Percentiles rank a stretch among this genome's conserved stretches.
Conservation (phyloP, 2,888 invertebrate species). For the Watsonalla binaria region DNA sequence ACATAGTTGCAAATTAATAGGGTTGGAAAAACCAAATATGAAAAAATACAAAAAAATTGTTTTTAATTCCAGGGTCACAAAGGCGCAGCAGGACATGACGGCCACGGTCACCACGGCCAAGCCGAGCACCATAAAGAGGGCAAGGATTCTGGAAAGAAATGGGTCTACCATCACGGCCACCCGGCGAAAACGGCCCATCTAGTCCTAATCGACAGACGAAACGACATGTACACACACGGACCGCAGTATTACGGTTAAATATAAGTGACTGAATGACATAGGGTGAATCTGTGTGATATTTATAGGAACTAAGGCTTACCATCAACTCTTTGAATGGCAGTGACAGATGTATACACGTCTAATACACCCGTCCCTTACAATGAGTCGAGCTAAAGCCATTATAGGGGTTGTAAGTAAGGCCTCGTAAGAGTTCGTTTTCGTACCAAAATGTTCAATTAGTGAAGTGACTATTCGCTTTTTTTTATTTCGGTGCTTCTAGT, state of each 20-base stretch:
- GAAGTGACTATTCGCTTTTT: no score
- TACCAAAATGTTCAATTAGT: no score
- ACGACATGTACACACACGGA: conserved; percentile 43
- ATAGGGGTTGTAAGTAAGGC: no score
- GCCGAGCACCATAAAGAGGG: conserved; percentile 67
- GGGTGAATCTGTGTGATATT: neutral
- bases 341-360: no score
- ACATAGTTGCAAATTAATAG: no score
- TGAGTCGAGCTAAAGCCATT: no score
- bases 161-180: conserved; percentile 75
- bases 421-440: no score
- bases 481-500: no score
- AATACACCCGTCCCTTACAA: no score
- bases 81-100: conserved; percentile 74
- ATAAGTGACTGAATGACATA: neutral
- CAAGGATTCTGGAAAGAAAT: conserved; percentile 74
- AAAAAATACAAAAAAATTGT: neutral
- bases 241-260: conserved; percentile 50
- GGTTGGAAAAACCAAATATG: no score
- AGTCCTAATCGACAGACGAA: conserved; percentile 50
- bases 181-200: conserved; percentile 60
- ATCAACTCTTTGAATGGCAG: no score
- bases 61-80: conserved; percentile 70
- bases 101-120: conserved; percentile 69
- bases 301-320: no score